phyloP scores from a whole-genome alignment of 2,113 vertebrate species.

The Mastomys natalensis region DNA sequence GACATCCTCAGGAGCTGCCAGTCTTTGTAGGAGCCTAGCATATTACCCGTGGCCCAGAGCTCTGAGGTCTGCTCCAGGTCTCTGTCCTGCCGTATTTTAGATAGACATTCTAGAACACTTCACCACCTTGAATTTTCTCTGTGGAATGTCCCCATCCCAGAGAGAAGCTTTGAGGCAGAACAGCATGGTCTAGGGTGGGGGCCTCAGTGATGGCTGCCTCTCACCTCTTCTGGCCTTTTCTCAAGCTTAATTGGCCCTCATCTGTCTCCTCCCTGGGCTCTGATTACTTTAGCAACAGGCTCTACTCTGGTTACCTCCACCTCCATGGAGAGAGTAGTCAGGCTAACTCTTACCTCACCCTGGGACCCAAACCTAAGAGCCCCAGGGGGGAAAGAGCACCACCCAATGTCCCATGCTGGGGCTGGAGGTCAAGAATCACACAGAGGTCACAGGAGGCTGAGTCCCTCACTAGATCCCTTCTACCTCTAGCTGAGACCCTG shows the following conservation, averaged over 20 bases:
- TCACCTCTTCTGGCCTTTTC: neutral
- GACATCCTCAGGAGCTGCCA: neutral
- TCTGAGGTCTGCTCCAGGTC: neutral
- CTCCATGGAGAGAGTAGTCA: neutral
- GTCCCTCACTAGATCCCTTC: neutral
- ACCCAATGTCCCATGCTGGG: neutral
- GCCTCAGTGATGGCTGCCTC: neutral
- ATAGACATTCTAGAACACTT: neutral
- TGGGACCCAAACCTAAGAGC: neutral
- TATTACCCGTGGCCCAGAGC: neutral
- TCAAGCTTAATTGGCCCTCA: neutral
- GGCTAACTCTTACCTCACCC: neutral
- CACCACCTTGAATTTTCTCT: neutral
- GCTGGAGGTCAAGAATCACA: neutral
- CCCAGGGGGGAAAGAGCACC: neutral
- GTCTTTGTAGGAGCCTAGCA: neutral
- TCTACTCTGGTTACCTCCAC: neutral
- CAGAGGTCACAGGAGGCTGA: neutral
- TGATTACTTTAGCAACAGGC: neutral
- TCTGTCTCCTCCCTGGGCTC: neutral
- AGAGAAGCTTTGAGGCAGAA: neutral
- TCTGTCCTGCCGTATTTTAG: neutral
- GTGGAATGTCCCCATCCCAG: neutral
- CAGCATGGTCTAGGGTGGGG: fast-evolving
- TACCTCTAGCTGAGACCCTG: neutral